phyloP scores from a whole-genome alignment of 2,113 vertebrate species.

The Mustela lutreola region DNA sequence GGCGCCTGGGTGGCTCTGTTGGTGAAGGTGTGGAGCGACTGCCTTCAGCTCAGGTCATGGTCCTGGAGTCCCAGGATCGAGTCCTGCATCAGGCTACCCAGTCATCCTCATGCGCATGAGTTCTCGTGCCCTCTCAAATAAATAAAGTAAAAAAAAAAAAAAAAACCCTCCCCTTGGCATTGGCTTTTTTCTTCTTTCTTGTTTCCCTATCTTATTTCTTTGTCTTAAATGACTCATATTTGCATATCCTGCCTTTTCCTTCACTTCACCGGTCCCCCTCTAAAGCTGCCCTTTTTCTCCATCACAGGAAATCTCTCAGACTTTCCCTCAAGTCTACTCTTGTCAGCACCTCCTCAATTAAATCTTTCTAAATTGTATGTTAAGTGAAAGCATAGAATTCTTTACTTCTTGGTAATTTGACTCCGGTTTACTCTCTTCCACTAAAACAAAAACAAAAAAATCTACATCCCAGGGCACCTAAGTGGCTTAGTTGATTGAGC shows the following conservation, averaged over 20 bases:
- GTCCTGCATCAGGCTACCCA: no score
- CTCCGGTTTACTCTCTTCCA: not conserved
- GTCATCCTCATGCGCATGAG: no score
- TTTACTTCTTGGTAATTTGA: not conserved
- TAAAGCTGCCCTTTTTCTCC: not conserved
- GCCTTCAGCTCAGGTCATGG: no score
- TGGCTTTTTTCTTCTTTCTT: not conserved
- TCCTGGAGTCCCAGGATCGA: no score
- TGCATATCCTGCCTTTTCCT: not conserved
- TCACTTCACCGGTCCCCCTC: not conserved
- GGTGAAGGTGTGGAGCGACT: no score
- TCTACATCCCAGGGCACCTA: no score
- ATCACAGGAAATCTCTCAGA: not conserved
- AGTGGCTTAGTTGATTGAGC: no score
- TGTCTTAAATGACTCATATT: not conserved
- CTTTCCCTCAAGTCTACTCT: not conserved
- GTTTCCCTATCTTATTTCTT: not conserved
- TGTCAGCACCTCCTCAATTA: not conserved
- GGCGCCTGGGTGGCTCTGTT: no score
- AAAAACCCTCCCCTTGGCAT: no score
- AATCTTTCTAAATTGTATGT: not conserved
- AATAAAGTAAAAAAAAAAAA: no score
- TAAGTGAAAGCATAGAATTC: not conserved
- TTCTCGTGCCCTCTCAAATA: no score
- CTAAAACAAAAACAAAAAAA: not conserved